Evolutionary conservation across 2,888 invertebrate species (phyloP).

Genomic region (Polyploca ridens): DNA sequence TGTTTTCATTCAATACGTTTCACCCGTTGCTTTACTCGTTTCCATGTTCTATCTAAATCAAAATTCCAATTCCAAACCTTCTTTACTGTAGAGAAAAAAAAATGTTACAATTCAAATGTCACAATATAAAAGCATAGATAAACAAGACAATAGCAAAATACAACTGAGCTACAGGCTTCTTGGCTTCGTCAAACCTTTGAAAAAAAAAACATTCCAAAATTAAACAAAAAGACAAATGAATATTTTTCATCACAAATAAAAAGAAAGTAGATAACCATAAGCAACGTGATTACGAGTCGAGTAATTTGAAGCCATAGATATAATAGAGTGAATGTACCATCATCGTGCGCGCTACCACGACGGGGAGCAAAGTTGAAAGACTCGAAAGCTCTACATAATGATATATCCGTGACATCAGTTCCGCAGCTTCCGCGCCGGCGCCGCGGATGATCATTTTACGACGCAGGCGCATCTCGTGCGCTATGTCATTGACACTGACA

Average conservation of each 20-base stretch:
- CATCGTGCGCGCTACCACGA: background rate
- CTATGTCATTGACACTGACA: slow-evolving; percentile 15
- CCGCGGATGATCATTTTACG: slow-evolving; percentile 41
- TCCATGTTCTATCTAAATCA: background rate
- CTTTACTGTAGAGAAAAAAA: too few relatives aligned
- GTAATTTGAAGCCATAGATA: slow-evolving; percentile 3
- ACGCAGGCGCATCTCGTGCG: slow-evolving; percentile 37
- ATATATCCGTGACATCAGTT: slow-evolving; percentile 51
- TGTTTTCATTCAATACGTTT: background rate
- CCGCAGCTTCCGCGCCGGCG: slow-evolving; percentile 15
- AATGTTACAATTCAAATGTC: too few relatives aligned
- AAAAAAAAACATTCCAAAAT: background rate
- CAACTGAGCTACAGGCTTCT: too few relatives aligned
- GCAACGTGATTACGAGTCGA: background rate
- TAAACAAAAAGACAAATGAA: background rate
- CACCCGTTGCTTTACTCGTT: background rate
- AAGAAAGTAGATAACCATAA: background rate
- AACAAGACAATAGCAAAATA: too few relatives aligned
- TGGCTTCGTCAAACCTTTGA: too few relatives aligned
- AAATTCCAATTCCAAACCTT: background rate
- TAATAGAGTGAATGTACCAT: background rate
- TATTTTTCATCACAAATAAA: background rate
- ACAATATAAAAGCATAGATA: background rate
- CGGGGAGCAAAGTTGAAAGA: slow-evolving; percentile 35
- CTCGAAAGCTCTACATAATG: slow-evolving; percentile 46